Conservation (phyloP, 1,140 invertebrate species). For the Drosophila burlai region DNA sequence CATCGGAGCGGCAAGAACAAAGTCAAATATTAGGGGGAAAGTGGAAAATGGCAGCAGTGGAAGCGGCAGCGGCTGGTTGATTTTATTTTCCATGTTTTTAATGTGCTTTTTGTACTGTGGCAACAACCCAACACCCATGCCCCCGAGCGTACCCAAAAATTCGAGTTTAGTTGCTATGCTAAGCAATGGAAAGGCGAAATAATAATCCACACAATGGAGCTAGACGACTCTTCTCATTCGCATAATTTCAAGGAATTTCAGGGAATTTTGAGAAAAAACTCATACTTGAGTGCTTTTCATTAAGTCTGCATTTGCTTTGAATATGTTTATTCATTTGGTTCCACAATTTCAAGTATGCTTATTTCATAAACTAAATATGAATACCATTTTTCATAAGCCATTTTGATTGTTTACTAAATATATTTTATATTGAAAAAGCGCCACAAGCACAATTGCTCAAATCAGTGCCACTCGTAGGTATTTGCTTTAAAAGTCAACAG, state of each 20-base stretch:
- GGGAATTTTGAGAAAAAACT: constrained; percentile 18
- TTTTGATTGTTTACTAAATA: neutral
- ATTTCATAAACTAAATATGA: neutral
- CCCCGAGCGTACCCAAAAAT: neutral
- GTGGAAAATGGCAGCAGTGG: constrained; percentile 25
- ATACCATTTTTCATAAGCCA: neutral
- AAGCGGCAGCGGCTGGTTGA: constrained; percentile 28
- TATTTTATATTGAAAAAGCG: neutral
- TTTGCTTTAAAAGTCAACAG: neutral
- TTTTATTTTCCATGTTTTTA: constrained; percentile 50
- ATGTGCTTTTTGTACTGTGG: constrained; percentile 29
- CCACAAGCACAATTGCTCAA: neutral
- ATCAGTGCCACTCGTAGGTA: neutral
- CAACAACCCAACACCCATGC: constrained; percentile 6
- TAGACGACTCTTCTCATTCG: constrained; percentile 6
- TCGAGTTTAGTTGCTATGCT: constrained; percentile 45
- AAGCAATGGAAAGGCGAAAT: constrained; percentile 40
- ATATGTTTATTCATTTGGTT: constrained; percentile 14
- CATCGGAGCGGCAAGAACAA: constrained; percentile 35
- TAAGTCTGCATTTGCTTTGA: constrained; percentile 5
- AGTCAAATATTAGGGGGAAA: constrained; percentile 67
- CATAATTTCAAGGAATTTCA: constrained; percentile 26
- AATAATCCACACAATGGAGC: constrained; percentile 33
- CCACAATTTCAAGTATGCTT: neutral
- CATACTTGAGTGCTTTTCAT: constrained; percentile 21